Conservation (phyloP, 2,888 invertebrate species). For the Callimorpha dominula region DNA sequence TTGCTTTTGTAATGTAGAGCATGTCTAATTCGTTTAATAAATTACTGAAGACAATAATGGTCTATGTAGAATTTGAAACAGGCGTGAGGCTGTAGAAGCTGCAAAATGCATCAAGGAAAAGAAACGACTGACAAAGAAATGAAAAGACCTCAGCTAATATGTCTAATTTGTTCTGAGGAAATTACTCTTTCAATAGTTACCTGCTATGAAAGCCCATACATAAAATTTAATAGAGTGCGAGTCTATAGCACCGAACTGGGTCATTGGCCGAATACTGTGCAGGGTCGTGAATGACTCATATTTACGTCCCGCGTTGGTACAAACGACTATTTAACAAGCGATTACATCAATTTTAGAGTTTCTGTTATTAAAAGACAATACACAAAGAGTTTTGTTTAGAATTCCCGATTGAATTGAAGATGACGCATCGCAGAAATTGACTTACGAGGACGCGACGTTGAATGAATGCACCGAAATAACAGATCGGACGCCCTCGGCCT, state of each 20-base stretch:
- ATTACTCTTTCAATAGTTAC: constrained; percentile 26
- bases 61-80: not conserved
- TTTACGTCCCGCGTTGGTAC: constrained; percentile 64
- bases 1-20: no score
- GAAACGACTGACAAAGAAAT: not conserved
- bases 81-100: not conserved
- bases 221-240: constrained; percentile 48
- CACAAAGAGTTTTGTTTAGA: constrained; percentile 41
- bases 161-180: constrained; percentile 18
- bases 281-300: constrained; percentile 72
- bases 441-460: constrained; percentile 68
- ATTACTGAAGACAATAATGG: no score
- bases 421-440: constrained; percentile 64
- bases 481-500: constrained; percentile 73
- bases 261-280: constrained; percentile 81
- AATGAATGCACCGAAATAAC: constrained; percentile 81
- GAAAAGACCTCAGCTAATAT: not conserved
- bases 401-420: constrained; percentile 44
- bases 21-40: no score
- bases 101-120: not conserved
- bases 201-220: constrained; percentile 34
- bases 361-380: constrained; percentile 36
- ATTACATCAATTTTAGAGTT: constrained; percentile 61
- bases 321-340: constrained; percentile 65
- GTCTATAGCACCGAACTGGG: constrained; percentile 73